A percentile compares a stretch with the other conserved stretches of the same genome.
phyloP scores from a whole-genome alignment of 2,888 invertebrate species.

The Eupithecia centaureata region DNA sequence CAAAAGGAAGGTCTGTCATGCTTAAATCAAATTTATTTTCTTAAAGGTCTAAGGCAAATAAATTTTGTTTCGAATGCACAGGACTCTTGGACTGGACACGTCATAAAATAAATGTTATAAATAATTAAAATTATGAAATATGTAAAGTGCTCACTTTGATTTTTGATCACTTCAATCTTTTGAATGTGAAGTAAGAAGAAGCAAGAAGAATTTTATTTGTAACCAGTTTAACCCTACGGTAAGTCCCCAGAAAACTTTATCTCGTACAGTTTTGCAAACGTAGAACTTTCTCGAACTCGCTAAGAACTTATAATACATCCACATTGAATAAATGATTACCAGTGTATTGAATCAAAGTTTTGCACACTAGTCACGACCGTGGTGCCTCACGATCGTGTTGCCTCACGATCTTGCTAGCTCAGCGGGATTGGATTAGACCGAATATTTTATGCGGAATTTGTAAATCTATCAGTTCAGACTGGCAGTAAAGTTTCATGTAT shows the following conservation, averaged over 20 bases:
- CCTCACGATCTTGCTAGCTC: constrained; percentile 1
- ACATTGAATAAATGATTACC: constrained; percentile 42
- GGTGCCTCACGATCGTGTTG: constrained; percentile 6
- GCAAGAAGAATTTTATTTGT: too few species aligned
- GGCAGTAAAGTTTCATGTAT: not conserved
- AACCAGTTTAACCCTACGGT: not conserved
- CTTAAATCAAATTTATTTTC: too few species aligned
- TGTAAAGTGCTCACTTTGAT: too few species aligned
- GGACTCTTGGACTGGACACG: too few species aligned
- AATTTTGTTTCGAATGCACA: too few species aligned
- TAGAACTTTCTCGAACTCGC: constrained; percentile 22
- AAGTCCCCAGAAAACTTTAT: constrained; percentile 14
- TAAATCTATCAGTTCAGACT: not conserved
- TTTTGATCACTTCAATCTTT: too few species aligned
- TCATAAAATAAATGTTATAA: too few species aligned
- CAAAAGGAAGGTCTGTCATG: too few species aligned
- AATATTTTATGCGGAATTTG: constrained; percentile 22
- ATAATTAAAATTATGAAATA: too few species aligned
- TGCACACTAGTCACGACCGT: constrained; percentile 28
- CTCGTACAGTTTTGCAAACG: constrained; percentile 19
- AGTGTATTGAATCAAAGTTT: constrained; percentile 42
- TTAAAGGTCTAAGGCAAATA: too few species aligned
- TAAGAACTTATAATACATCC: constrained; percentile 30
- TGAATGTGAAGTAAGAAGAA: too few species aligned
- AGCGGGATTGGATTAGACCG: constrained; percentile 19